Evolutionary conservation across 2,888 invertebrate species (phyloP), one percentile per base, ranked within the genome.

Genomic region (Sinotaia quadrata): DNA sequence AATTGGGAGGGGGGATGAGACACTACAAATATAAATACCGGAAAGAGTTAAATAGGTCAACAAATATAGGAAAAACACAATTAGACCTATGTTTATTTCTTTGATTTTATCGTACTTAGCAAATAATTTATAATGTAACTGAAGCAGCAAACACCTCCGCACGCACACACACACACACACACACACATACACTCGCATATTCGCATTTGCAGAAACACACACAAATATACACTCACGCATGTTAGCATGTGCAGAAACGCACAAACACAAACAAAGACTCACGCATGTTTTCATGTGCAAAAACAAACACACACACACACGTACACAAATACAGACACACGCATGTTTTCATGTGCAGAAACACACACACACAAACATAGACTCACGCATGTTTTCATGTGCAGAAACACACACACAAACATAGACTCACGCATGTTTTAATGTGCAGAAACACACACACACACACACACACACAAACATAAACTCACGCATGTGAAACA

Each of bases 381-480:
- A 49, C 49, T 8, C 49, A 18, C 49, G 15, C 49, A 18, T 24
- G 15, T 24, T 8, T 24, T 7, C 49, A 49, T 24, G 24, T 24
- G 24, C 49, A 2, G 21, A 49, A n/a, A 2, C 49, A 49, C 49
- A 2, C 49, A 49, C 49, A 49, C 49, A 2, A n/a, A 49, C 49
- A 49, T 24, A 49, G 7, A 49, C 49, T 21, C 49, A 49, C 49
- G 2, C 49, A 49, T 24, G 2, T 2, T 21, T 24, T 21, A 1
- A 49, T 24, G 24, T 24, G 24, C 49, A 49, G 21, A 49, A n/a
- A 49, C 49, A 49, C 49, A 49, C 49, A 49, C 49, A 49, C 49
- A 49, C 49, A 49, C 49, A 49, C 49, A 49, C 49, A 49, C 49
- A 49, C 49, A 49, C 49, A 49, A n/a, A 49, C 49, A 49, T 24